These are phyloP conservation scores for Pseudomyrmex flavicornis DNA, from an alignment of 1,140 invertebrate genomes.

Conservation along the genomic window DNA sequence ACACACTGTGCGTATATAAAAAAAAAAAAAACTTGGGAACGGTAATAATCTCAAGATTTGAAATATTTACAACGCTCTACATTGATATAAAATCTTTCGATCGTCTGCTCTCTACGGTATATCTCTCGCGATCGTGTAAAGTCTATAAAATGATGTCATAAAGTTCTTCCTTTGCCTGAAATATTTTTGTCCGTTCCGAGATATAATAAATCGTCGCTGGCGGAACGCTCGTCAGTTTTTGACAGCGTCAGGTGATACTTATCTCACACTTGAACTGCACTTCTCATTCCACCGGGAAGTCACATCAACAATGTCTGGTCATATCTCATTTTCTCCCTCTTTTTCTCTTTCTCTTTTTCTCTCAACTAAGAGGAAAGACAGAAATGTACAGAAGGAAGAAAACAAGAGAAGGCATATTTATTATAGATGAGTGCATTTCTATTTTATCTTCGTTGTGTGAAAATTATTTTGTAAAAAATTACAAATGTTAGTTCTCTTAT, in stretches of 20 bases:
- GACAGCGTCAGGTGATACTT: slow-evolving; percentile 51
- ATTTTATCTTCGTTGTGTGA: not conserved
- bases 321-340: not conserved
- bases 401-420: not conserved
- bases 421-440: not conserved
- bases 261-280: slow-evolving; percentile 65
- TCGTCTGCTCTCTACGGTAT: not conserved
- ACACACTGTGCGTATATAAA: too few species aligned
- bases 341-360: not conserved
- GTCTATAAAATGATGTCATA: not conserved
- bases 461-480: slow-evolving; percentile 12
- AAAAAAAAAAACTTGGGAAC: not conserved
- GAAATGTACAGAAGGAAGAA: not conserved
- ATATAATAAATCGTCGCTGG: slow-evolving; percentile 15
- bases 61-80: slow-evolving; percentile 17
- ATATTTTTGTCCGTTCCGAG: not conserved
- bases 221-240: slow-evolving; percentile 58
- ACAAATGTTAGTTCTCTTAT: not conserved
- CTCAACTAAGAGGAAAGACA: not conserved
- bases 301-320: slow-evolving; percentile 1
- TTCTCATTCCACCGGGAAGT: slow-evolving; percentile 28
- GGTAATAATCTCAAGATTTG: not conserved
- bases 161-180: not conserved
- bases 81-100: not conserved
- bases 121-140: not conserved